Percentiles rank a stretch among this genome's conserved stretches.
Conservation (phyloP, 2,888 invertebrate species). For the Drosophila neonasuta region DNA sequence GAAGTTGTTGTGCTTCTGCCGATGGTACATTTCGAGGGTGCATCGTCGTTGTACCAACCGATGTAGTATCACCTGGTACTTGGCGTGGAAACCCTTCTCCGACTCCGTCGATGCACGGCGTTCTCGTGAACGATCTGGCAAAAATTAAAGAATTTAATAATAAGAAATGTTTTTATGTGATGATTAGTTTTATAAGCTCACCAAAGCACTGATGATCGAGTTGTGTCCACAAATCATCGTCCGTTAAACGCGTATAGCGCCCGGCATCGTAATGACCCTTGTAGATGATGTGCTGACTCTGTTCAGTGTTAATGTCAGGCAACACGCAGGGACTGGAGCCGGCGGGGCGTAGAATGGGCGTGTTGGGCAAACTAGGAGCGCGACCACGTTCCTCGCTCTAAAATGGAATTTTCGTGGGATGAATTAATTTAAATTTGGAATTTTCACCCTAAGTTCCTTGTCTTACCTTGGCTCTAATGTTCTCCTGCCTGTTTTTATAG, state of each 20-base stretch:
- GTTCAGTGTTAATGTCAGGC: constrained; percentile 81
- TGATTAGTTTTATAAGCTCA: constrained; percentile 37
- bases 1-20: constrained; percentile 91
- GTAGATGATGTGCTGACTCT: constrained; percentile 86
- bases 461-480: constrained; percentile 88
- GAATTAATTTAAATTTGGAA: too few relatives aligned
- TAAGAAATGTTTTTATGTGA: neutral
- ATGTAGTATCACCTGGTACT: constrained; percentile 93
- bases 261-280: constrained; percentile 88
- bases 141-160: neutral
- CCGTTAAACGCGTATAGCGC: constrained; percentile 90
- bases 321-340: constrained; percentile 87
- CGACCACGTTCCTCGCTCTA: constrained; percentile 88
- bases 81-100: constrained; percentile 92
- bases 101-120: constrained; percentile 89
- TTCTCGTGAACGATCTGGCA: constrained; percentile 80
- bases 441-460: neutral
- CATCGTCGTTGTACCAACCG: constrained; percentile 94
- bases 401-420: too few relatives aligned
- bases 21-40: constrained; percentile 93
- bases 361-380: constrained; percentile 88
- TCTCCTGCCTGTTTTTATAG: constrained; percentile 87
- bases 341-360: constrained; percentile 86
- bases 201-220: constrained; percentile 82
- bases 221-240: constrained; percentile 87